Percentiles rank a stretch among this genome's conserved stretches.
phyloP scores from a whole-genome alignment of 2,113 vertebrate genomes.

The Alexandromys fortis region DNA sequence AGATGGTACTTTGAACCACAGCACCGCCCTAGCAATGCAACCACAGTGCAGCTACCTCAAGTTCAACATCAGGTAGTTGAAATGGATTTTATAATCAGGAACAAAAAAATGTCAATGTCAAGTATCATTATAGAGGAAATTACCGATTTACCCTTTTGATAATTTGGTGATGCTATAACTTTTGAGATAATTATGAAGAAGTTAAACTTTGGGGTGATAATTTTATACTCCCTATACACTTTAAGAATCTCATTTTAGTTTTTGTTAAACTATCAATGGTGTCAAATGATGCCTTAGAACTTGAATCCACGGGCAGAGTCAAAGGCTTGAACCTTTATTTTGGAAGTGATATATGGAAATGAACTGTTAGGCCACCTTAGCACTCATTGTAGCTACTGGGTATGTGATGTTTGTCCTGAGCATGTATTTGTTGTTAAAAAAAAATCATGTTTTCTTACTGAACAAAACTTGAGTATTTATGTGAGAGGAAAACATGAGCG shows the following conservation, averaged over 20 bases:
- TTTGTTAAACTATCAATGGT: neutral
- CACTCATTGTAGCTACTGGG: neutral
- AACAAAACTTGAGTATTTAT: slow-evolving; percentile 24
- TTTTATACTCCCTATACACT: neutral
- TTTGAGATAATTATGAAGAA: slow-evolving; percentile 19
- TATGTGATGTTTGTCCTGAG: slow-evolving; percentile 4
- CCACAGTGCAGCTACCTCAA: slow-evolving; percentile 59
- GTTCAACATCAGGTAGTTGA: slow-evolving; percentile 53
- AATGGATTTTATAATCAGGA: slow-evolving; percentile 21
- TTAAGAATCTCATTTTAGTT: neutral
- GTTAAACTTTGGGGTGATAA: neutral
- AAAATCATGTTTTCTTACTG: slow-evolving; percentile 36
- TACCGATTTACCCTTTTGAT: slow-evolving; percentile 20
- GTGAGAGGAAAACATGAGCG: neutral
- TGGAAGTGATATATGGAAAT: neutral
- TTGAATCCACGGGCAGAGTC: neutral
- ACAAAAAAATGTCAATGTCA: neutral
- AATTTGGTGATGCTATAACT: slow-evolving; percentile 15
- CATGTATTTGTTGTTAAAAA: slow-evolving; percentile 35
- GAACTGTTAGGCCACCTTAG: neutral
- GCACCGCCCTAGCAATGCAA: slow-evolving; percentile 1
- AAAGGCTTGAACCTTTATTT: neutral
- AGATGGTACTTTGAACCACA: neutral
- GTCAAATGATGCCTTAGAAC: neutral
- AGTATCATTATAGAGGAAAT: neutral